These are phyloP conservation scores for Ceratotherium simum DNA, from an alignment of 2,113 vertebrate genomes.

Conservation along the genomic window DNA sequence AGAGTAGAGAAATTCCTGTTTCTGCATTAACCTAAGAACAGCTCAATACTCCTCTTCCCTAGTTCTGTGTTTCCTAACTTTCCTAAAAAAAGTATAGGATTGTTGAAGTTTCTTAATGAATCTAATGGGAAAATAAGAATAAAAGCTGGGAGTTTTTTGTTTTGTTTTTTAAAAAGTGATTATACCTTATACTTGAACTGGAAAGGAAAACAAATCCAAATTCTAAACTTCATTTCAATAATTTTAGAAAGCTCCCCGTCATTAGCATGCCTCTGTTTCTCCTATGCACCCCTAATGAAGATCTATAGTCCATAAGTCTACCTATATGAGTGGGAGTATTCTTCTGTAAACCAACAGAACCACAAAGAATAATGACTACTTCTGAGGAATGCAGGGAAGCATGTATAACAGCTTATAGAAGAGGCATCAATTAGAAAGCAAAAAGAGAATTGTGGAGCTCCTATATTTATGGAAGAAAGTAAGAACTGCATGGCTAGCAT, in stretches of 20 bases:
- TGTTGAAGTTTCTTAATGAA: constrained; percentile 28
- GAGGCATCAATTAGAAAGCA: constrained; percentile 3
- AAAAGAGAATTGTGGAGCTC: not conserved
- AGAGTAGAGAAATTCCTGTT: not conserved
- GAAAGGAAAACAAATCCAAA: constrained; percentile 32
- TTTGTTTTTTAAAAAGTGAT: not conserved
- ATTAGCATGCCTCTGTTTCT: not conserved
- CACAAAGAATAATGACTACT: constrained; percentile 31
- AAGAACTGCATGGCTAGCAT: not conserved
- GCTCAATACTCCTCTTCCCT: not conserved
- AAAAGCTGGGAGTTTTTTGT: not conserved
- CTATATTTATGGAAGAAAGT: constrained; percentile 30
- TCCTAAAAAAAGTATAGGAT: not conserved
- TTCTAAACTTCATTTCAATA: constrained; percentile 47
- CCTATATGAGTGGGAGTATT: not conserved
- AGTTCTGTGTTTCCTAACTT: constrained; percentile 34
- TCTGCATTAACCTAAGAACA: not conserved
- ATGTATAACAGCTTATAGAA: not conserved
- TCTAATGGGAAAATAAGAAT: not conserved
- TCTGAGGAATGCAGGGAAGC: not conserved
- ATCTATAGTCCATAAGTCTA: not conserved
- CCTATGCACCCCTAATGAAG: not conserved
- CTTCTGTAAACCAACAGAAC: constrained; percentile 18
- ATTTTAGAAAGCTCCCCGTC: constrained; percentile 4
- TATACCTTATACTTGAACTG: constrained; percentile 8